Evolutionary conservation across 2,888 invertebrate species (phyloP).

Genomic region (Hydropsyche betteni): DNA sequence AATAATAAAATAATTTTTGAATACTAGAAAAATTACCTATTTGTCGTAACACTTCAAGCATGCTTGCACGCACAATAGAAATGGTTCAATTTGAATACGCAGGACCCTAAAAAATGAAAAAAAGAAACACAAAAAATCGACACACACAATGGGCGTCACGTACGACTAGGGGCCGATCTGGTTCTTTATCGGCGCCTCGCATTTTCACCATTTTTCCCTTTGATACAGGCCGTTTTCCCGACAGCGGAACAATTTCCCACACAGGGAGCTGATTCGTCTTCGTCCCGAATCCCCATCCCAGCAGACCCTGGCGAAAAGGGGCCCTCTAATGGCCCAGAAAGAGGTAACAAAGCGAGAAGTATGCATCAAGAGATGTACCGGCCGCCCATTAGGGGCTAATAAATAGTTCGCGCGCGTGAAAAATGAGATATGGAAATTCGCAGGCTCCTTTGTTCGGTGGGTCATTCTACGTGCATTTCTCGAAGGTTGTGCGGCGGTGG

Average conservation of each 20-base stretch:
- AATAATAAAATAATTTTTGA: no score
- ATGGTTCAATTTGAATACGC: no score
- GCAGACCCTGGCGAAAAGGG: background rate
- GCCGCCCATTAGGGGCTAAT: conserved; percentile 28
- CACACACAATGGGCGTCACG: conserved; percentile 19
- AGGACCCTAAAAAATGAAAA: no score
- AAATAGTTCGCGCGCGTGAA: conserved; percentile 32
- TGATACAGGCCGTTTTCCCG: conserved; percentile 22
- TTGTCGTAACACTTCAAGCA: no score
- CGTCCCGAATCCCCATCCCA: conserved; percentile 12
- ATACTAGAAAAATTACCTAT: no score
- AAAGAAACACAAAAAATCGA: no score
- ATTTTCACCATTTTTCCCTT: conserved; percentile 30
- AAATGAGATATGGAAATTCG: conserved; percentile 37
- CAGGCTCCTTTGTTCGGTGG: background rate
- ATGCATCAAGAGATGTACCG: conserved; percentile 27
- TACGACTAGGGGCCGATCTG: conserved; percentile 10
- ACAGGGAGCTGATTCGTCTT: conserved; percentile 18
- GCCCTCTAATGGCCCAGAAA: conserved; percentile 36
- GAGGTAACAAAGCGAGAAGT: conserved; percentile 35
- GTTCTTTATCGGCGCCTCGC: conserved; percentile 30
- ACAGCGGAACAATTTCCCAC: background rate
- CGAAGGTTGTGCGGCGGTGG: no score
- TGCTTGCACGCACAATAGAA: no score
- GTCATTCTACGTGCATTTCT: no score